Evolutionary conservation across 2,113 vertebrate genomes (phyloP), one percentile per base, ranked within the genome.

Genomic region (Lycocorax pyrrhopterus): DNA sequence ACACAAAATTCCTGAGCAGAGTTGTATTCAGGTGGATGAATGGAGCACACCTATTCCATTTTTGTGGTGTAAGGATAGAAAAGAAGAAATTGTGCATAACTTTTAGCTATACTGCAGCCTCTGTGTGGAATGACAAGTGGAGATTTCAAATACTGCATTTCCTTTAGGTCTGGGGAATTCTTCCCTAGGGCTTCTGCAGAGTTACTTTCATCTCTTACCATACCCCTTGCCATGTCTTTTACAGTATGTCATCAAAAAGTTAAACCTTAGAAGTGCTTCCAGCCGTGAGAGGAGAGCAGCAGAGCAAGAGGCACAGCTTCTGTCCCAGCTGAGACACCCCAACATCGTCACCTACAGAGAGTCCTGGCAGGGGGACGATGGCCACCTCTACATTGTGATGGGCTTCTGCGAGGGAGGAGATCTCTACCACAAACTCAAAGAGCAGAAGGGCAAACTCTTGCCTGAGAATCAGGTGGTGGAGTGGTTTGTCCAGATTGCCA

Each of bases 401-500:
- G 99, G 99, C 84, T 99, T 99, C 98, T 99, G 99, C 3, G 99
- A 99, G 97, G 99, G 99, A 46, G 99, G 99, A 32, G 99, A 99
- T 81, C 98, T 99, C 26, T 99, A 99, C 94, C 99, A 99, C 93
- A 98, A 98, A 64, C 99, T 99, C 53, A 99, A 99, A 91, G 98
- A 99, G 64, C 99, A 98, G 91, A 99, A 99, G 69, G 99, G 99
- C 22, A 98, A 98, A 75, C 99, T 99, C 51, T 87, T 99, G 73
- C 98, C 98, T 4, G 99, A 99, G 97, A 98, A 95, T 93, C 99
- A 99, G 95, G 99, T 99, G 86, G 99, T 99, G 93, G 99, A 99
- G 92, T 99, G 99, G 99, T 99, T 99, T 95, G 99, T 99, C 46
- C 99, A 99, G 97, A 99, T 99, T 32, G 98, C 99, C 66, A 99